Base-by-base conservation (phyloP, 2,888 invertebrate species). In the Phragmatobia fuliginosa region DNA sequence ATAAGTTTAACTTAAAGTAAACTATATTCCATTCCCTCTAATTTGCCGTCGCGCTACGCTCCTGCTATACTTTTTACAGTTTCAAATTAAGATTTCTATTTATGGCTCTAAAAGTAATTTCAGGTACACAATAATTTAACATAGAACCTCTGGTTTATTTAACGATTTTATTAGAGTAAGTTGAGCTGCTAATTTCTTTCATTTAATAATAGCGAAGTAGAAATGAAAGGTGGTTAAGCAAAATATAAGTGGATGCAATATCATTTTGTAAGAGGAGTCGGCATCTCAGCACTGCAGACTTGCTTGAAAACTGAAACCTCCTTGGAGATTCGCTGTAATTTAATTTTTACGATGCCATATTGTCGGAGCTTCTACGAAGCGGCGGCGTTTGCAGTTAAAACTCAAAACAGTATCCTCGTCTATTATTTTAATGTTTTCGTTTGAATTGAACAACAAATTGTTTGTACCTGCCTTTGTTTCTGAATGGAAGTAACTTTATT, bases 1-100 rank as follows among this genome's bases (percentile, higher is more conserved):
- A 94, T 95, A 95, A 94, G 92, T 94, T 94, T 94, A 94, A 94
- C 94, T 94, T 94, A 88, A 94, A 94, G 92, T 94, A 94, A 95
- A 95, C 95, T 95, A 94, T 94, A 94, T 94, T 94, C 94, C 91
- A 91, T 93, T 93, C 88, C 92, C 92, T 93, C 91, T 94, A 94
- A 94, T 95, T 94, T 94, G 90, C 90, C 85, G 90, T 89, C 87
- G 85, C 83, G 85, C 85, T 87, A 82, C 87, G 81, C 81, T 81
- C 83, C 84, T 84, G 83, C 83, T 83, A 85, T 87, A 90, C 86
- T 91, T 92, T 93, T 91, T 90, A 84, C 83, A 84, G 87, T 87
- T 81, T 87, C 86, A 85, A 90, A 91, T 92, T 90, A 91, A 87
- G 87, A 85, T 83, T 85, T 87, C 83, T 86, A 75, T 84, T 83